A percentile compares a stretch with the other conserved stretches of the same genome.
Evolutionary conservation across 2,797 vertebrate genomes (phyloP).

Genomic region (Amblyopsis hoosieri): DNA sequence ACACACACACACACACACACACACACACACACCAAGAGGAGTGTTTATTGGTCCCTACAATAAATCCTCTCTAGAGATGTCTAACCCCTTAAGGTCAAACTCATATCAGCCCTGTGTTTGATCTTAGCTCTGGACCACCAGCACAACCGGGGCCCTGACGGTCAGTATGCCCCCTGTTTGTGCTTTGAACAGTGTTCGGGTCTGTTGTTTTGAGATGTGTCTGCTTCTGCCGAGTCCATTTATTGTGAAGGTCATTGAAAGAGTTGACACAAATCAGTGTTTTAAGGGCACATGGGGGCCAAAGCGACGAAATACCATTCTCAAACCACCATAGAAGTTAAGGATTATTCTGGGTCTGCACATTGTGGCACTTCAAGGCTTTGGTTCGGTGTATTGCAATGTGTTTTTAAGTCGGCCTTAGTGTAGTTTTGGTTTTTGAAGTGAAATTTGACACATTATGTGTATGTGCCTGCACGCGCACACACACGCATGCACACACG

Average conservation of each 20-base stretch:
- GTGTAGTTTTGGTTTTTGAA: not conserved
- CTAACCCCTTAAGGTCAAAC: slow-evolving; percentile 54
- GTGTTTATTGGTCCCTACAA: slow-evolving; percentile 45
- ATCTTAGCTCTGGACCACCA: slow-evolving; percentile 33
- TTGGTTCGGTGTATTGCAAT: not conserved
- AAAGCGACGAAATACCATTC: slow-evolving; percentile 8
- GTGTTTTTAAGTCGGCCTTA: slow-evolving; percentile 12
- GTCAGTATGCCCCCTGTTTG: not conserved
- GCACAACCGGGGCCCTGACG: slow-evolving; percentile 24
- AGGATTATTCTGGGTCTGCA: slow-evolving; percentile 11
- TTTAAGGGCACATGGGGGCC: slow-evolving; percentile 18
- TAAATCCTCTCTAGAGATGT: slow-evolving; percentile 50
- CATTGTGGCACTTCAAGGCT: slow-evolving; percentile 8
- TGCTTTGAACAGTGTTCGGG: not conserved
- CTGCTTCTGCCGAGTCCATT: not conserved
- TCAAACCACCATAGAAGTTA: slow-evolving; percentile 24
- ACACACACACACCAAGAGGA: slow-evolving; percentile 11
- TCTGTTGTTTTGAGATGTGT: not conserved
- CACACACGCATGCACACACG: not conserved
- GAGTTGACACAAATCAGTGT: slow-evolving; percentile 8
- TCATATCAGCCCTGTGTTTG: slow-evolving; percentile 47
- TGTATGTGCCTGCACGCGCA: not conserved
- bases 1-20: slow-evolving; percentile 3
- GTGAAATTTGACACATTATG: not conserved
- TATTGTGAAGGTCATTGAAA: slow-evolving; percentile 31